A percentile compares a stretch with the other conserved stretches of the same genome.
phyloP scores from a whole-genome alignment of 2,113 vertebrate species.

The Chamaea fasciata region DNA sequence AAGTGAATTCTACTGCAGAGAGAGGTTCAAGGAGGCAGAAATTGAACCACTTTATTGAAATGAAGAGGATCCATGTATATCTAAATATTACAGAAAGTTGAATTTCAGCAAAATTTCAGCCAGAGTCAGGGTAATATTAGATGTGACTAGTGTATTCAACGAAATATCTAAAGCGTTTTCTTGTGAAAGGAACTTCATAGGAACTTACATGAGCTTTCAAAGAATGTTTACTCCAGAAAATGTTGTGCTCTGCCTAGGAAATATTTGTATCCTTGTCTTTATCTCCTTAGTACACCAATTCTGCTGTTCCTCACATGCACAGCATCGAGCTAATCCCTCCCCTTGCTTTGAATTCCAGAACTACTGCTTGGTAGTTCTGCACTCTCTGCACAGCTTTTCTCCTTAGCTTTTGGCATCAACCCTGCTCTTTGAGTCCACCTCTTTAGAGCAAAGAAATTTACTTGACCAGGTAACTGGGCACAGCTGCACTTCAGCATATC shows the following conservation, averaged over 20 bases:
- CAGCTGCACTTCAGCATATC: neutral
- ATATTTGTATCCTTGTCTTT: neutral
- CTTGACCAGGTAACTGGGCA: neutral
- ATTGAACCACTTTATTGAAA: neutral
- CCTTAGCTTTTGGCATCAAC: neutral
- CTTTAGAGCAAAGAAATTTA: neutral
- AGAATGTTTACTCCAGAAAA: neutral
- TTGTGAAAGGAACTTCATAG: neutral
- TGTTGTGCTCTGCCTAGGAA: neutral
- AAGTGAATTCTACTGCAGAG: neutral
- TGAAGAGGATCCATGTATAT: neutral
- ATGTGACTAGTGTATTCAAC: neutral
- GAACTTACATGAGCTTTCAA: neutral
- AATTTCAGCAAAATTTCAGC: neutral
- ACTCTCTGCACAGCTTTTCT: neutral
- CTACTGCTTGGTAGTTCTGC: neutral
- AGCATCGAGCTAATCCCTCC: neutral
- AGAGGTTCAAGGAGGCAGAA: neutral
- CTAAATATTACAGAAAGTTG: neutral
- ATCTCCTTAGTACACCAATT: neutral
- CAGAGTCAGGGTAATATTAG: neutral
- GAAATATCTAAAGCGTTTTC: neutral
- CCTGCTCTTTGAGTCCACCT: neutral
- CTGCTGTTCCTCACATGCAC: neutral
- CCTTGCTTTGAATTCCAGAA: neutral